Conservation (phyloP, 2,113 vertebrate genomes). For the Otus sunia region DNA sequence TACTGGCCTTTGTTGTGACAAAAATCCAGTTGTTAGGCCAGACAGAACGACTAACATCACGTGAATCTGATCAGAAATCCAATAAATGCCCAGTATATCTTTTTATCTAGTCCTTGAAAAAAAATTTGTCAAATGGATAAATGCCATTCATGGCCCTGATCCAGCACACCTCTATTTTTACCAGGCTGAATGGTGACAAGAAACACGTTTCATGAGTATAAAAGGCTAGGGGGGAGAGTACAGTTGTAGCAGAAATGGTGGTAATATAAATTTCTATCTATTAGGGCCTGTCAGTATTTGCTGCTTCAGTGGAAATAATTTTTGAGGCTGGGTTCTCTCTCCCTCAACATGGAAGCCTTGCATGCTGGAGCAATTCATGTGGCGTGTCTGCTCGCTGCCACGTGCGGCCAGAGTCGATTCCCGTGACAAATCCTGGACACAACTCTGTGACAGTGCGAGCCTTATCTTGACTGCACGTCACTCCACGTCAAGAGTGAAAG, state of each 20-base stretch:
- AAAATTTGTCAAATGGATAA: background rate
- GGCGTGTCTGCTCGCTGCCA: background rate
- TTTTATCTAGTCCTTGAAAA: background rate
- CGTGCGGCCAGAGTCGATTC: fast-evolving
- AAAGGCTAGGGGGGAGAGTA: background rate
- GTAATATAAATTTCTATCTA: background rate
- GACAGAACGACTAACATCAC: background rate
- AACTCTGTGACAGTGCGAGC: background rate
- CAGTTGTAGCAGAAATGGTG: background rate
- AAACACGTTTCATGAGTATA: background rate
- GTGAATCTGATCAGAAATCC: background rate
- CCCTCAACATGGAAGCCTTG: fast-evolving
- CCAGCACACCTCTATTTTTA: background rate
- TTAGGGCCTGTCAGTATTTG: background rate
- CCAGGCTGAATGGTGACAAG: background rate
- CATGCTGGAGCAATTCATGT: background rate
- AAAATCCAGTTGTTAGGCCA: background rate
- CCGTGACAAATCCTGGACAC: background rate
- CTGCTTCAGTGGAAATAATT: background rate
- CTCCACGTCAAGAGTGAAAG: background rate
- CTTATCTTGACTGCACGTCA: background rate
- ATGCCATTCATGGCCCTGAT: background rate
- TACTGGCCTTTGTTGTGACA: background rate
- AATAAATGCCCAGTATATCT: background rate
- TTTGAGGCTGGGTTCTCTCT: background rate